Evolutionary conservation across 2,113 vertebrate genomes (phyloP), one percentile per base, ranked within the genome.

Genomic region (Tupaia chinensis): DNA sequence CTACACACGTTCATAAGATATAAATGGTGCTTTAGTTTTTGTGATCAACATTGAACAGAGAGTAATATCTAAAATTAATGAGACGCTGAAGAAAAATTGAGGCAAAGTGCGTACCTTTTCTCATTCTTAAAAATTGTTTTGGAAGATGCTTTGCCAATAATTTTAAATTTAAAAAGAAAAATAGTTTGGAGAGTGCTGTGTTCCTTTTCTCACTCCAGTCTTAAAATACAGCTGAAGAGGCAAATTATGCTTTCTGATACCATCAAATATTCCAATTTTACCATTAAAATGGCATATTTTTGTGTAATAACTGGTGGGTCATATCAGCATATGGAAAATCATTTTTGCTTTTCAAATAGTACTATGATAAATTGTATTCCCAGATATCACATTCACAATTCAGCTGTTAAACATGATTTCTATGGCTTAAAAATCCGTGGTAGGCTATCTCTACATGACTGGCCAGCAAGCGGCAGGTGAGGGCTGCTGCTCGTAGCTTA

Each of bases 311-410:
- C 22, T 94, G 68, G 53, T 7, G 2, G 0, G 0, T 69, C 89
- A 60, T 86, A 92, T 70, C 8, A 66, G 65, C 60, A 58, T 56
- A 56, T 76, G 58, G 25, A 85, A 96, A 94, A 76, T 88, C 63
- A 70, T 53, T 3, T 91, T 92, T 96, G 77, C 2, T 94, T 95
- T 96, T 87, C 9, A 68, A 74, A 7, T 6, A 53, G 22, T 95
- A 17, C 0, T 0, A 11, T 32, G 34, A 68, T 92, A 74, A 93
- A 23, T 20, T 58, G n/a, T 87, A 87, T 85, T 92, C 84, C 3
- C 0, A 14, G 27, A 54, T 77, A 27, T 14, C 1, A 2, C 1
- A 85, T 68, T 76, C 16, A 72, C 0, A 56, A 87, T 95, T 93
- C 82, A 91, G 8, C 32, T 81, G 14, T 8, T 94, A 77, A 77